These are phyloP conservation scores for Plebejus anna DNA, from an alignment of 2,888 invertebrate species.

Conservation along the genomic window DNA sequence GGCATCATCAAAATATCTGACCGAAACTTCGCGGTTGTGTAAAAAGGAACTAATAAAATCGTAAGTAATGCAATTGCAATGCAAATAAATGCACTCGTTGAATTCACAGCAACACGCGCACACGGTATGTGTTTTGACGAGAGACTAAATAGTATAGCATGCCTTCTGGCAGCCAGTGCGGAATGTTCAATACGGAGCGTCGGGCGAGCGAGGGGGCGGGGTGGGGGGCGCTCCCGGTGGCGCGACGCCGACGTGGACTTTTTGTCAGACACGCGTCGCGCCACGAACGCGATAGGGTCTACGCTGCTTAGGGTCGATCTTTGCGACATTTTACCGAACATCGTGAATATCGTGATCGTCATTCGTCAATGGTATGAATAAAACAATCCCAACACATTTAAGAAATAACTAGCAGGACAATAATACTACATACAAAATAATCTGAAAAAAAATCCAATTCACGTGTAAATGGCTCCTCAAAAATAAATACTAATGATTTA, in stretches of 20 bases:
- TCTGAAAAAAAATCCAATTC: not conserved
- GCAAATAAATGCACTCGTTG: slow-evolving; percentile 22
- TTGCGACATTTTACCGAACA: not conserved
- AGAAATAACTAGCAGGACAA: not conserved
- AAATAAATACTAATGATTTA: not conserved
- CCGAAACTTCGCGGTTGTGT: not conserved
- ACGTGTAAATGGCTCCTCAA: not conserved
- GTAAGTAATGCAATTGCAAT: slow-evolving; percentile 17
- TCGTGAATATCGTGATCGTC: not conserved
- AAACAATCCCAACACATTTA: not conserved
- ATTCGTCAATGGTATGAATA: not conserved
- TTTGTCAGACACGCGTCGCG: slow-evolving; percentile 70
- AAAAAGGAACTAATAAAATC: not conserved
- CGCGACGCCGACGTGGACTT: slow-evolving; percentile 77
- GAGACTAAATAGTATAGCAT: slow-evolving; percentile 6
- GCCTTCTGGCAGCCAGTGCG: slow-evolving; percentile 43
- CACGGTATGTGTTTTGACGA: slow-evolving; percentile 13
- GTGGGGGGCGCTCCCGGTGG: slow-evolving; percentile 49
- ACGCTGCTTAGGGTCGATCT: not conserved
- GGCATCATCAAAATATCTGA: not conserved
- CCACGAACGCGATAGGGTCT: slow-evolving; percentile 49
- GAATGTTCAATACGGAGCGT: slow-evolving; percentile 46
- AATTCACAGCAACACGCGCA: slow-evolving; percentile 16
- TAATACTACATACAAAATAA: not conserved
- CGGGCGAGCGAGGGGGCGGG: slow-evolving; percentile 53